Evolutionary conservation across 1,140 invertebrate species (phyloP).

Genomic region (Mamestra configurata): DNA sequence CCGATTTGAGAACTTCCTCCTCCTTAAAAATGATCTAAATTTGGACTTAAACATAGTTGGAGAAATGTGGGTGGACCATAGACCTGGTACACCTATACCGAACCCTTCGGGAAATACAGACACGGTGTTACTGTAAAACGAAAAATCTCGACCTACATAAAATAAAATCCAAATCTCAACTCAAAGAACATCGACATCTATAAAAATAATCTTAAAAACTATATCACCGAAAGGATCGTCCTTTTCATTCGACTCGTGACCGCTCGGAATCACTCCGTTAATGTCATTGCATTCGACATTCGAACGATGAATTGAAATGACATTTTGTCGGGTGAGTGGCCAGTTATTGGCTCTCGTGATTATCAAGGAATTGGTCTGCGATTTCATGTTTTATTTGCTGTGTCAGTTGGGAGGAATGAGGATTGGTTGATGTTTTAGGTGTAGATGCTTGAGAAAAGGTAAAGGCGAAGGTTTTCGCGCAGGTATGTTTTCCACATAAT

Average conservation of each 20-base stretch:
- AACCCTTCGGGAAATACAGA: no score
- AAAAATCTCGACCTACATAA: not conserved
- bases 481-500: no score
- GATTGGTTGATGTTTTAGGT: not conserved
- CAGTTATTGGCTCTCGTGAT: constrained; percentile 49
- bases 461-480: no score
- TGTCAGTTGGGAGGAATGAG: no score
- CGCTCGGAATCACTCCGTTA: constrained; percentile 24
- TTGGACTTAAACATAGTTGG: no score
- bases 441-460: no score
- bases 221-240: not conserved
- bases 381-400: constrained; percentile 14
- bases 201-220: no score
- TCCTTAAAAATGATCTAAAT: no score
- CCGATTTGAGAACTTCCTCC: no score
- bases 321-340: constrained; percentile 50
- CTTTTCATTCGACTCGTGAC: constrained; percentile 14
- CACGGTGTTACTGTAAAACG: no score
- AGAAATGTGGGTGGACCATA: no score
- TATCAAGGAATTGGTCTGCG: constrained; percentile 25
- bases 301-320: constrained; percentile 51
- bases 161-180: not conserved
- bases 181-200: not conserved
- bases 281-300: constrained; percentile 24
- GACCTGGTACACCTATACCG: no score